Percentiles rank a stretch among this genome's conserved stretches.
Conservation (phyloP, 2,113 vertebrate genomes). For the Callipepla squamata region DNA sequence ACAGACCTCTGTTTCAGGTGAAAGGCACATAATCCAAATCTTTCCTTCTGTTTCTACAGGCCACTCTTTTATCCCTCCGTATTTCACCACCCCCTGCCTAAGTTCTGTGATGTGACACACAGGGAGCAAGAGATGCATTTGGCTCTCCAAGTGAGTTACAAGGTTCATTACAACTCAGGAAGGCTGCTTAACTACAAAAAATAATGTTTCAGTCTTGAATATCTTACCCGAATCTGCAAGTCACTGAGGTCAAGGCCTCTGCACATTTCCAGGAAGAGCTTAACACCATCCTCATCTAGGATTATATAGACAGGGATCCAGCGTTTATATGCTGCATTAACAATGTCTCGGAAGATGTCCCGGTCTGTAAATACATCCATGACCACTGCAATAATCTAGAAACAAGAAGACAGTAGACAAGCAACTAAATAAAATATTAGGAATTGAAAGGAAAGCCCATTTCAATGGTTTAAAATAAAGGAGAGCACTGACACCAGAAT, state of each 20-base stretch:
- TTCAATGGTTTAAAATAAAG: not conserved
- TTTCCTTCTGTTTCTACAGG: not conserved
- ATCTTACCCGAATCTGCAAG: slow-evolving; percentile 85
- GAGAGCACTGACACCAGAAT: not conserved
- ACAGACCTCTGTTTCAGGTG: not conserved
- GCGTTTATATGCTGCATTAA: slow-evolving; percentile 86
- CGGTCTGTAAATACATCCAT: slow-evolving; percentile 94
- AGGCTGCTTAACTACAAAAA: not conserved
- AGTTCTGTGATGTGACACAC: not conserved
- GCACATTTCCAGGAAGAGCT: slow-evolving; percentile 93
- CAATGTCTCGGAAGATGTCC: slow-evolving; percentile 91
- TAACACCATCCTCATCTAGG: slow-evolving; percentile 81
- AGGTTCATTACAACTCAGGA: not conserved
- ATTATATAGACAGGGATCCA: slow-evolving; percentile 90
- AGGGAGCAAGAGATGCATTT: not conserved
- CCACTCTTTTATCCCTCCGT: not conserved
- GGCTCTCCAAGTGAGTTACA: not conserved
- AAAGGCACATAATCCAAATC: not conserved
- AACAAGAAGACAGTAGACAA: not conserved
- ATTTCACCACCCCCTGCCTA: not conserved
- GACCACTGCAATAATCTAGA: slow-evolving; percentile 91
- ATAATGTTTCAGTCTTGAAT: not conserved
- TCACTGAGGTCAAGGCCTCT: slow-evolving; percentile 80
- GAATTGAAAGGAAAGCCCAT: not conserved
- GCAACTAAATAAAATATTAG: not conserved